These are phyloP conservation scores for Fregetta grallaria DNA, from an alignment of 2,113 vertebrate species.

Conservation along the genomic window DNA sequence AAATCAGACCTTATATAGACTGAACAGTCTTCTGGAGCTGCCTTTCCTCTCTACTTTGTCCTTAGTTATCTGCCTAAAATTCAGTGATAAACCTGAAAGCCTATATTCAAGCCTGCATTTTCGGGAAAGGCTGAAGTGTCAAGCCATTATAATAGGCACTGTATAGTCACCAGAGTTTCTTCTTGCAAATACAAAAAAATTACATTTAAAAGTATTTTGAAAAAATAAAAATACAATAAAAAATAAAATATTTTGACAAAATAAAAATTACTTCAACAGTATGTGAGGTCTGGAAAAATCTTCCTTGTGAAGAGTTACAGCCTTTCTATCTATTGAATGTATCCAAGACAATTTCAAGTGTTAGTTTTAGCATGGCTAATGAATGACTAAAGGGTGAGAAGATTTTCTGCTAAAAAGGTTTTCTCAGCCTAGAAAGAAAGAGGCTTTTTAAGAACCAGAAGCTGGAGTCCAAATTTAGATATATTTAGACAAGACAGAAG, in stretches of 20 bases:
- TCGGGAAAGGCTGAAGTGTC: not conserved
- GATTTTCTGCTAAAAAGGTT: not conserved
- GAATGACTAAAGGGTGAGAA: not conserved
- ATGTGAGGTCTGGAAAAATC: not conserved
- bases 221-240: not conserved
- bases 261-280: not conserved
- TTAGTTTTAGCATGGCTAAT: not conserved
- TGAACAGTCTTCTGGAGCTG: not conserved
- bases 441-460: not conserved
- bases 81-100: not conserved
- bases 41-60: not conserved
- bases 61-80: not conserved
- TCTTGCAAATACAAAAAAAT: not conserved
- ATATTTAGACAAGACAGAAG: not conserved
- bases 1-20: not conserved
- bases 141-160: not conserved
- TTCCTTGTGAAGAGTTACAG: not conserved
- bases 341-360: not conserved
- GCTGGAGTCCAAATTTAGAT: not conserved
- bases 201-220: not conserved
- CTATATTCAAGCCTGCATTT: not conserved
- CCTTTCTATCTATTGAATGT: not conserved
- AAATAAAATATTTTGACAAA: not conserved
- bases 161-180: not conserved
- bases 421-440: not conserved